A percentile compares a stretch with the other conserved stretches of the same genome.
Conservation (phyloP, 1,140 invertebrate species). For the Helicoverpa armigera region DNA sequence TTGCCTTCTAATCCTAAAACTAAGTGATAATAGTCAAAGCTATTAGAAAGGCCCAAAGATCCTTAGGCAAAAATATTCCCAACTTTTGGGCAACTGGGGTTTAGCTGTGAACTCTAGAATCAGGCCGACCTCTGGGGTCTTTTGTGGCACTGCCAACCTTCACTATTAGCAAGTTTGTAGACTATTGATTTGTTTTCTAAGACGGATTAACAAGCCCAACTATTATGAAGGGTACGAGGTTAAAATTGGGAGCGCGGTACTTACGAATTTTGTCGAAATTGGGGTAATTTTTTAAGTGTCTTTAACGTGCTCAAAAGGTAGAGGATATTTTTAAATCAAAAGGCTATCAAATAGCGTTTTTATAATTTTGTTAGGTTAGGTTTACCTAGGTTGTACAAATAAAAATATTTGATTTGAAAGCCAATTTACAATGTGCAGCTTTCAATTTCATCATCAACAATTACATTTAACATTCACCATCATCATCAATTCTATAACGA, state of each 20-base stretch:
- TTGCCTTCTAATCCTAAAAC: background rate
- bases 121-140: background rate
- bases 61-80: conserved; percentile 2
- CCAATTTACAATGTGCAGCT: no score
- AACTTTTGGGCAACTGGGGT: background rate
- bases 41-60: conserved; percentile 2
- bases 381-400: no score
- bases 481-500: no score
- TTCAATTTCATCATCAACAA: no score
- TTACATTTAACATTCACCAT: no score
- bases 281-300: background rate
- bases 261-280: background rate
- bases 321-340: no score
- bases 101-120: background rate
- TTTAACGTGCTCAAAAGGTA: background rate
- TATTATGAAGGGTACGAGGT: background rate
- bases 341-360: no score
- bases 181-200: conserved; percentile 20
- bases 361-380: no score
- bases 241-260: background rate
- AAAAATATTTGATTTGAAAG: no score
- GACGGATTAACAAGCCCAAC: conserved; percentile 16
- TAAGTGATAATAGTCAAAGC: background rate
- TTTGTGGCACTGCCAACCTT: conserved; percentile 3
- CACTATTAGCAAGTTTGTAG: conserved; percentile 13